Evolutionary conservation across 2,888 invertebrate genomes (phyloP).

Genomic region (Plebejus anna): DNA sequence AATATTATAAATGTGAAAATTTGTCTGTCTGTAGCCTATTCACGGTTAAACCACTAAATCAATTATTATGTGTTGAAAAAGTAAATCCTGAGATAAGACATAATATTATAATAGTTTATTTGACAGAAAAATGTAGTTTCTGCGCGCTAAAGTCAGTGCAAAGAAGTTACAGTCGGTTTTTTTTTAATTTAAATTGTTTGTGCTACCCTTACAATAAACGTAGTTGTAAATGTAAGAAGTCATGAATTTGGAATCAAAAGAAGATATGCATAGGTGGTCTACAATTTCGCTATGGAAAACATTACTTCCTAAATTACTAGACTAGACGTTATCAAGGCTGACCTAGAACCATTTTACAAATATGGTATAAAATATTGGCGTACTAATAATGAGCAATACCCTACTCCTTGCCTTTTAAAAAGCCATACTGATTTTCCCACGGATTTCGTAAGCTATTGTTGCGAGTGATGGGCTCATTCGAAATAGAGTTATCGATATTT

Average conservation of each 20-base stretch:
- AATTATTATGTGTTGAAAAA: too few relatives aligned
- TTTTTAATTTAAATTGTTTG: not conserved
- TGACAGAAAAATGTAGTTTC: too few relatives aligned
- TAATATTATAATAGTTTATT: too few relatives aligned
- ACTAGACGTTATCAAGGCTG: conserved; percentile 8
- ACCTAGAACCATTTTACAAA: conserved; percentile 40
- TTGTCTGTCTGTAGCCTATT: too few relatives aligned
- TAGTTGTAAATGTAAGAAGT: not conserved
- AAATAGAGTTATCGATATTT: conserved; percentile 50
- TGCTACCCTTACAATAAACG: not conserved
- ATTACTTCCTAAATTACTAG: conserved; percentile 10
- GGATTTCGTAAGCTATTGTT: conserved; percentile 55
- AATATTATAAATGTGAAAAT: too few relatives aligned
- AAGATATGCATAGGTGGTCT: not conserved
- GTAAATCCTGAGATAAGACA: too few relatives aligned
- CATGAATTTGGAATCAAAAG: not conserved
- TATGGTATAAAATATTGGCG: conserved; percentile 47
- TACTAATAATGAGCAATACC: conserved; percentile 53
- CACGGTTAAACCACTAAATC: too few relatives aligned
- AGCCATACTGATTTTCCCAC: conserved; percentile 67
- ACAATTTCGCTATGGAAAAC: not conserved
- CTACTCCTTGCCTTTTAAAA: conserved; percentile 60
- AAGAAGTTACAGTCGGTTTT: too few relatives aligned
- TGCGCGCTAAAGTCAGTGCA: too few relatives aligned
- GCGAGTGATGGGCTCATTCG: conserved; percentile 48